These are phyloP conservation scores for Heteropelma amictum DNA, from an alignment of 2,888 invertebrate genomes.

Conservation along the genomic window DNA sequence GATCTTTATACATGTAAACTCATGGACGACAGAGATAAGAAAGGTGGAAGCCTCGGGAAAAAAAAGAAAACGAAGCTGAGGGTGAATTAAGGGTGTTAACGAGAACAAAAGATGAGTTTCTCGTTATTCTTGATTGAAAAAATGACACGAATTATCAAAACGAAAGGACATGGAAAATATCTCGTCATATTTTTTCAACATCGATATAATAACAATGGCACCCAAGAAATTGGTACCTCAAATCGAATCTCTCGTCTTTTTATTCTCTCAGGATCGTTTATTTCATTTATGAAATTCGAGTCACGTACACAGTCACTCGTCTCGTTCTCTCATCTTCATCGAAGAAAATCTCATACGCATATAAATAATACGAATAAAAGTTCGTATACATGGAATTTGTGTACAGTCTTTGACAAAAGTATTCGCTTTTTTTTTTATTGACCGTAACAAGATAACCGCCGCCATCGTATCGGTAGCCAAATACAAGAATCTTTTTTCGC, in stretches of 20 bases:
- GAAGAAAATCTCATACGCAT: slow-evolving; percentile 24
- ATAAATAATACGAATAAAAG: slow-evolving; percentile 11
- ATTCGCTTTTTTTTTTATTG: no score
- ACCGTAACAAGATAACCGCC: no score
- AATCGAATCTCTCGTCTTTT: neutral
- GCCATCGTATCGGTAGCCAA: no score
- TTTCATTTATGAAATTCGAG: slow-evolving; percentile 39
- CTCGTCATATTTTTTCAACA: neutral
- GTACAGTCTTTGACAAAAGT: no score
- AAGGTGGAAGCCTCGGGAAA: neutral
- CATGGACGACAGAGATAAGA: slow-evolving; percentile 26
- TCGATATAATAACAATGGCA: no score
- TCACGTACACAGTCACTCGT: slow-evolving; percentile 28
- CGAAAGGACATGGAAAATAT: neutral
- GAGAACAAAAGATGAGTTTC: slow-evolving; percentile 50
- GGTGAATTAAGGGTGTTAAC: slow-evolving; percentile 41
- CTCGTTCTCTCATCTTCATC: slow-evolving; percentile 12
- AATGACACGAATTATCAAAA: slow-evolving; percentile 6
- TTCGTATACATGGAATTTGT: neutral
- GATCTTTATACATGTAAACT: slow-evolving; percentile 30
- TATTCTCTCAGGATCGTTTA: slow-evolving; percentile 53
- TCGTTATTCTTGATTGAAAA: slow-evolving; percentile 47
- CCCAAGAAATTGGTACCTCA: no score
- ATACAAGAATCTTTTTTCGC: no score
- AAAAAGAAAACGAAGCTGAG: slow-evolving; percentile 2